Evolutionary conservation across 2,888 invertebrate species (phyloP).

Genomic region (Agriopis marginaria): DNA sequence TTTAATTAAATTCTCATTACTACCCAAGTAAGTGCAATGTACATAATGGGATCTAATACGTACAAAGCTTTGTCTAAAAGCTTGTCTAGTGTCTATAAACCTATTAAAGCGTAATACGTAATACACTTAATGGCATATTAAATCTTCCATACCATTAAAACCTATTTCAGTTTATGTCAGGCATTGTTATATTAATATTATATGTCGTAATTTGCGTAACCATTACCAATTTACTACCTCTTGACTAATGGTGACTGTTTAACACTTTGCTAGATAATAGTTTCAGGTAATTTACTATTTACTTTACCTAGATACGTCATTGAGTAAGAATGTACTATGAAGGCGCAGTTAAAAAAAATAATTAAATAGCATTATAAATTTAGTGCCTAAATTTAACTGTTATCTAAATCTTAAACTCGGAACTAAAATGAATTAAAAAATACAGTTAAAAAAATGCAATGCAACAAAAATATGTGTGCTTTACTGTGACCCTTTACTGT

Average conservation of each 20-base stretch:
- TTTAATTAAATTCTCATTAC: too few relatives aligned
- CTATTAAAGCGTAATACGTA: conserved; percentile 14
- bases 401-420: too few relatives aligned
- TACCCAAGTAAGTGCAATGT: not conserved
- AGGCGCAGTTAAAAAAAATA: too few relatives aligned
- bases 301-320: not conserved
- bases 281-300: conserved; percentile 22
- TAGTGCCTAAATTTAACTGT: too few relatives aligned
- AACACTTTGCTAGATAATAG: conserved; percentile 38
- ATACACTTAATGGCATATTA: conserved; percentile 16
- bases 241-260: conserved; percentile 48
- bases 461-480: not conserved
- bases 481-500: too few relatives aligned
- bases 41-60: not conserved
- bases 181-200: conserved; percentile 47
- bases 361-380: too few relatives aligned
- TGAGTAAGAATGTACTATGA: not conserved
- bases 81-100: conserved; percentile 3
- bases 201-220: conserved; percentile 48
- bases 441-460: not conserved
- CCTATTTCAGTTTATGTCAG: conserved; percentile 54
- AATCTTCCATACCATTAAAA: conserved; percentile 50
- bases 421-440: not conserved
- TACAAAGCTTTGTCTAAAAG: conserved; percentile 6
- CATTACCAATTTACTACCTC: conserved; percentile 40